These are phyloP conservation scores for Enteromius mattozi DNA, from an alignment of 2,797 vertebrate genomes.

Conservation along the genomic window DNA sequence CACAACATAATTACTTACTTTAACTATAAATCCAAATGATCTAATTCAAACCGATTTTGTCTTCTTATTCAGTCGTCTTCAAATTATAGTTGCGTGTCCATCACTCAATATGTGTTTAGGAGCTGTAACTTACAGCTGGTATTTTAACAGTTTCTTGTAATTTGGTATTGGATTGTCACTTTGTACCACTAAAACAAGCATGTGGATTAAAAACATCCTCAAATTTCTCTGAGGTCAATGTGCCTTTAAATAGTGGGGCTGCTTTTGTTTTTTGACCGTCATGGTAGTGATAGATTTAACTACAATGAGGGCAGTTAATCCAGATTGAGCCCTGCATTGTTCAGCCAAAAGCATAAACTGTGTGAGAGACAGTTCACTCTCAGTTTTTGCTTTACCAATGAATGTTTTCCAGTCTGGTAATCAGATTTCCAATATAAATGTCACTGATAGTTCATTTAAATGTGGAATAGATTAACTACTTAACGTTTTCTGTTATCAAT, in stretches of 20 bases:
- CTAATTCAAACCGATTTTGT: neutral
- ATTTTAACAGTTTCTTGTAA: neutral
- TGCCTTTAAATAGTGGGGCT: conserved; percentile 36
- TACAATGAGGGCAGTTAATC: conserved; percentile 56
- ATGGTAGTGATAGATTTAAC: conserved; percentile 56
- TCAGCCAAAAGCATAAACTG: conserved; percentile 21
- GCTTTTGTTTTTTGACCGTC: conserved; percentile 23
- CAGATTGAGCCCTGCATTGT: conserved; percentile 23
- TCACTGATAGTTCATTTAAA: neutral
- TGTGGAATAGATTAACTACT: neutral
- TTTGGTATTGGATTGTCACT: neutral
- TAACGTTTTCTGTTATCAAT: neutral
- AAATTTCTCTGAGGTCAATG: conserved; percentile 18
- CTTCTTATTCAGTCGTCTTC: neutral
- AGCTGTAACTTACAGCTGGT: neutral
- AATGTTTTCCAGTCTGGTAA: conserved; percentile 30
- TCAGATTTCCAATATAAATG: neutral
- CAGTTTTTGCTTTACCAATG: neutral
- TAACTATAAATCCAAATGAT: conserved; percentile 10
- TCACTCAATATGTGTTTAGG: neutral
- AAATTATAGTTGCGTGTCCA: neutral
- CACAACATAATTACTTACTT: conserved; percentile 30
- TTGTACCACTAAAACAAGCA: neutral
- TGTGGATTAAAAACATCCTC: neutral
- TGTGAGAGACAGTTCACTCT: conserved; percentile 16